phyloP scores from a whole-genome alignment of 2,888 invertebrate genomes.

The Gryllus longicercus region DNA sequence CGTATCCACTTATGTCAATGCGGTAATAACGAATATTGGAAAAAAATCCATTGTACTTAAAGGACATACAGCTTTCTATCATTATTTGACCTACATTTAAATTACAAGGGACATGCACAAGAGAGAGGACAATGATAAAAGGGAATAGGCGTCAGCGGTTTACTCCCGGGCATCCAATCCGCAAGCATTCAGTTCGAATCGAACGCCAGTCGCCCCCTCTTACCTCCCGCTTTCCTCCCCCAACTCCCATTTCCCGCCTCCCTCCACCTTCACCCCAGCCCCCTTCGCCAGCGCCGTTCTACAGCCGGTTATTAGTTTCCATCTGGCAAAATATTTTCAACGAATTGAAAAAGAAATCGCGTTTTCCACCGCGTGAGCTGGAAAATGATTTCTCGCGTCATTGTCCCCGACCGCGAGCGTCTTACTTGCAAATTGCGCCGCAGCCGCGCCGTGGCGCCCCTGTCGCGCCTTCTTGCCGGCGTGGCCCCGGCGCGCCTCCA shows the following conservation, averaged over 20 bases:
- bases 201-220: background rate
- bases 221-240: background rate
- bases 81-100: too few species aligned
- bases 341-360: conserved; percentile 17
- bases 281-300: background rate
- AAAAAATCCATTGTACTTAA: too few species aligned
- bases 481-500: background rate
- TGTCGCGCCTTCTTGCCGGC: background rate
- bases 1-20: too few species aligned
- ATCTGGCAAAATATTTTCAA: background rate
- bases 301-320: conserved; percentile 2
- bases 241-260: background rate
- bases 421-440: conserved; percentile 7
- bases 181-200: too few species aligned
- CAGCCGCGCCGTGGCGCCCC: background rate
- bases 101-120: too few species aligned
- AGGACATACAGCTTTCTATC: too few species aligned
- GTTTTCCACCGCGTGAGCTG: conserved; percentile 8
- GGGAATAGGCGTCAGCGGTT: too few species aligned
- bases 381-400: conserved; percentile 17
- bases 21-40: too few species aligned
- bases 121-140: too few species aligned
- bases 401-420: background rate
- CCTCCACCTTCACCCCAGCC: background rate
- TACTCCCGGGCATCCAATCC: too few species aligned